These are phyloP conservation scores for Pheosia tremula DNA, from an alignment of 2,888 invertebrate species.

Conservation along the genomic window DNA sequence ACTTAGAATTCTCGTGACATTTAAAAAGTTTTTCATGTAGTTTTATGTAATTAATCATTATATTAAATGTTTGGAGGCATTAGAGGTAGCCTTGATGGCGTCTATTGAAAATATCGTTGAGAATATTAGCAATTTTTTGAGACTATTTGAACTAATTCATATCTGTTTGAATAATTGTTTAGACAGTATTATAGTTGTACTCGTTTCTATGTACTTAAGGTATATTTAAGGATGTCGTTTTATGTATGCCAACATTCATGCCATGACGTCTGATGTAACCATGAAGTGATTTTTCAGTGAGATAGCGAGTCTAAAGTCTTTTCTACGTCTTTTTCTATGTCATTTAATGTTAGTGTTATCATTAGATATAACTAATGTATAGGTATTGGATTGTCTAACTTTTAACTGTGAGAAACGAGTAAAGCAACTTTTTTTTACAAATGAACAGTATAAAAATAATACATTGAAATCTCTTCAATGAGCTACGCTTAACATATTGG, in stretches of 20 bases:
- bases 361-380: neutral
- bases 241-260: constrained; percentile 1
- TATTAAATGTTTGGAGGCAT: no score
- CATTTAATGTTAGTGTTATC: constrained; percentile 79
- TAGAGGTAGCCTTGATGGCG: no score
- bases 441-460: no score
- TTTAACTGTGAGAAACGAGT: no score
- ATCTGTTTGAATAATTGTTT: neutral
- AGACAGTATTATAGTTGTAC: neutral
- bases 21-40: neutral
- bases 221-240: neutral
- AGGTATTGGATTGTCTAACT: no score
- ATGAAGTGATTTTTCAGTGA: constrained; percentile 80
- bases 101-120: no score
- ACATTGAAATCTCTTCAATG: no score
- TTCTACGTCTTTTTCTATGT: constrained; percentile 82
- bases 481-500: no score
- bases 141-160: neutral
- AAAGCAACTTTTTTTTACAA: no score
- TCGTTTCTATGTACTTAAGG: neutral
- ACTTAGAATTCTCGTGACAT: neutral
- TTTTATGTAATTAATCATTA: no score
- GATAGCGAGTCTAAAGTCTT: constrained; percentile 73
- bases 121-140: no score
- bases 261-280: constrained; percentile 64